phyloP scores from a whole-genome alignment of 2,113 vertebrate genomes.

The Ptilonorhynchus violaceus region DNA sequence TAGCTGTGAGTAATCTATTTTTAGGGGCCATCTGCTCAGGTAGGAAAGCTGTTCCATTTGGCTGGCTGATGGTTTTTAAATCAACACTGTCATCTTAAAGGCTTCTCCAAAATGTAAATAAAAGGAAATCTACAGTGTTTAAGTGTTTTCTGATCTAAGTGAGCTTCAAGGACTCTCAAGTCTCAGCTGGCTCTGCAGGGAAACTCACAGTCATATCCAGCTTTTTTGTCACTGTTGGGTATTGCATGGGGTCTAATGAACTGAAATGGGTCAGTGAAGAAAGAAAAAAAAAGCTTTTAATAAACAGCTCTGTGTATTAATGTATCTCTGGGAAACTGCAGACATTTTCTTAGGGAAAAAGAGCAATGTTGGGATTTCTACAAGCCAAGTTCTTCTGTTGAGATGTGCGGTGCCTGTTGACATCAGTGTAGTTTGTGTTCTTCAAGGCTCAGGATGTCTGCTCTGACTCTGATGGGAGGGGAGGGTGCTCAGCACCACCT shows the following conservation, averaged over 20 bases:
- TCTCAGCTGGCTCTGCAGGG: slow-evolving; percentile 1
- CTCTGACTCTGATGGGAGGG: neutral
- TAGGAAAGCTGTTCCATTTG: neutral
- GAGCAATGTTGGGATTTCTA: neutral
- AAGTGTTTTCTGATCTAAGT: neutral
- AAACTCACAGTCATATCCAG: neutral
- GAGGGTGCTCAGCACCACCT: neutral
- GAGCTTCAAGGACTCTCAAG: neutral
- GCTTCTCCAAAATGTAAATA: slow-evolving; percentile 3
- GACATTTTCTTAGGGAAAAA: neutral
- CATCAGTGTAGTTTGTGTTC: too few relatives aligned
- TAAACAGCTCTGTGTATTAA: neutral
- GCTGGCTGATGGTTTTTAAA: neutral
- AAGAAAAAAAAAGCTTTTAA: neutral
- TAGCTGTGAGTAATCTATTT: neutral
- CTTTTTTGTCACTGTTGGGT: neutral
- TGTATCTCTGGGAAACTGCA: neutral
- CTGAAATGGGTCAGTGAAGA: neutral
- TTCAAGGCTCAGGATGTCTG: neutral
- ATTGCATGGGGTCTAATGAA: neutral
- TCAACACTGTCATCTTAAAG: neutral
- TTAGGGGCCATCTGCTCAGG: slow-evolving; percentile 39
- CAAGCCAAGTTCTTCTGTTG: neutral
- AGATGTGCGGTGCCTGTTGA: neutral
- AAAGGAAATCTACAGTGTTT: neutral